These are phyloP conservation scores for Chaenodraco wilsoni DNA, from an alignment of 2,797 vertebrate species.

Conservation along the genomic window DNA sequence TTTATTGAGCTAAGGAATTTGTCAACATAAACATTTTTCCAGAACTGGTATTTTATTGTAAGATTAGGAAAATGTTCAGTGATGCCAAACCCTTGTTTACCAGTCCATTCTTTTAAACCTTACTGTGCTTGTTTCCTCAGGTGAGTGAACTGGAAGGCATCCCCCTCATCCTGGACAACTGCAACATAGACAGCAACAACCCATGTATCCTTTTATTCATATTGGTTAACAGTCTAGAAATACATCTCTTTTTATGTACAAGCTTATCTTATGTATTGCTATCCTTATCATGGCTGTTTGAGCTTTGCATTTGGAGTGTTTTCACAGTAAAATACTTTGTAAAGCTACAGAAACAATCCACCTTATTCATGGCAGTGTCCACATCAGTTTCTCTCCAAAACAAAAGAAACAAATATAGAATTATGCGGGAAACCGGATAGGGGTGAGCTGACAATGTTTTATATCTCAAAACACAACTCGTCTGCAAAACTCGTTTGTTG, in stretches of 20 bases:
- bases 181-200: slow-evolving; percentile 94
- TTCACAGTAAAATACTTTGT: not conserved
- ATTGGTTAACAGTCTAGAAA: slow-evolving; percentile 8
- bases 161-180: slow-evolving; percentile 95
- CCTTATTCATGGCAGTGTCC: slow-evolving; percentile 32
- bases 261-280: slow-evolving; percentile 16
- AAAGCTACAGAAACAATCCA: not conserved
- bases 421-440: slow-evolving; percentile 40
- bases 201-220: slow-evolving; percentile 96
- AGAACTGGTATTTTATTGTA: not conserved
- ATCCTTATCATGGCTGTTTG: slow-evolving; percentile 3
- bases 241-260: slow-evolving; percentile 17
- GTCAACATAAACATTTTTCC: not conserved
- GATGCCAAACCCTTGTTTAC: not conserved
- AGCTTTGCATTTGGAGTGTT: slow-evolving; percentile 24
- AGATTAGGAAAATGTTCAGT: not conserved
- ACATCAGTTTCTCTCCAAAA: slow-evolving; percentile 30
- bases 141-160: slow-evolving; percentile 92
- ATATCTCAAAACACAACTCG: slow-evolving; percentile 26
- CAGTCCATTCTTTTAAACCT: not conserved
- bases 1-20: not conserved
- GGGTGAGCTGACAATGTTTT: slow-evolving; percentile 36
- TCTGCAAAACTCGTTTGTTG: slow-evolving; percentile 39
- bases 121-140: slow-evolving; percentile 73
- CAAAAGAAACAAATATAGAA: slow-evolving; percentile 13